phyloP scores from a whole-genome alignment of 2,888 invertebrate species.

The Branchinecta sandiegonensis region DNA sequence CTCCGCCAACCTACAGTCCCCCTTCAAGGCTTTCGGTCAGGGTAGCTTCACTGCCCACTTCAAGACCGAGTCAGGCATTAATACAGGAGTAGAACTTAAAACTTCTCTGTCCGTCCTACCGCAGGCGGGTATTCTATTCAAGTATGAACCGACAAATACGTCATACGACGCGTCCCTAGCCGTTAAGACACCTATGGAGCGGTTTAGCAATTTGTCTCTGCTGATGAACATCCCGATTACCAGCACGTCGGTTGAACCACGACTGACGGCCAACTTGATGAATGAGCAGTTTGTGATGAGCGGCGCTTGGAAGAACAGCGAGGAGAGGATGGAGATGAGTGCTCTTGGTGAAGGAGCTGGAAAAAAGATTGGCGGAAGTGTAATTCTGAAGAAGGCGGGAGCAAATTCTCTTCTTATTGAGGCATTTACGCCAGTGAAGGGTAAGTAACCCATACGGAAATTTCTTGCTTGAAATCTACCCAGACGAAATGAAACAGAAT shows the following conservation, averaged over 20 bases:
- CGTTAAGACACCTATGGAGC: conserved; percentile 21
- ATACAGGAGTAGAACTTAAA: conserved; percentile 20
- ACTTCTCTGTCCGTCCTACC: conserved; percentile 20
- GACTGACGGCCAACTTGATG: conserved; percentile 22
- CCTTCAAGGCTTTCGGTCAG: conserved; percentile 22
- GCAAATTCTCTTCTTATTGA: conserved; percentile 23
- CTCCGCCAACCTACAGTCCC: conserved; percentile 24
- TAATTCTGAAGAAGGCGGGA: conserved; percentile 23
- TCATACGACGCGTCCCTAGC: conserved; percentile 18
- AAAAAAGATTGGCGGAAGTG: conserved; percentile 21
- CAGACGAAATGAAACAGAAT: too few relatives aligned
- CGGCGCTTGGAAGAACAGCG: conserved; percentile 21
- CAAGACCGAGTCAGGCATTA: conserved; percentile 20
- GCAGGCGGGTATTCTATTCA: conserved; percentile 14
- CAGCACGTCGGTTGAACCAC: conserved; percentile 22
- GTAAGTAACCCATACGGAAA: not conserved
- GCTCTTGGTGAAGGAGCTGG: conserved; percentile 22
- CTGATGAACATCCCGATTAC: conserved; percentile 21
- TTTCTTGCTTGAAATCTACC: too few relatives aligned
- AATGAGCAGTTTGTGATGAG: conserved; percentile 23
- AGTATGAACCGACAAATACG: conserved; percentile 14
- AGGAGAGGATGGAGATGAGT: conserved; percentile 22
- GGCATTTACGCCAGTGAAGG: conserved; percentile 25
- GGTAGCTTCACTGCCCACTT: conserved; percentile 19
- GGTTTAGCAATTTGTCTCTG: conserved; percentile 21